Evolutionary conservation across 2,113 vertebrate species (phyloP).

Genomic region (Pseudorectes ferrugineus): DNA sequence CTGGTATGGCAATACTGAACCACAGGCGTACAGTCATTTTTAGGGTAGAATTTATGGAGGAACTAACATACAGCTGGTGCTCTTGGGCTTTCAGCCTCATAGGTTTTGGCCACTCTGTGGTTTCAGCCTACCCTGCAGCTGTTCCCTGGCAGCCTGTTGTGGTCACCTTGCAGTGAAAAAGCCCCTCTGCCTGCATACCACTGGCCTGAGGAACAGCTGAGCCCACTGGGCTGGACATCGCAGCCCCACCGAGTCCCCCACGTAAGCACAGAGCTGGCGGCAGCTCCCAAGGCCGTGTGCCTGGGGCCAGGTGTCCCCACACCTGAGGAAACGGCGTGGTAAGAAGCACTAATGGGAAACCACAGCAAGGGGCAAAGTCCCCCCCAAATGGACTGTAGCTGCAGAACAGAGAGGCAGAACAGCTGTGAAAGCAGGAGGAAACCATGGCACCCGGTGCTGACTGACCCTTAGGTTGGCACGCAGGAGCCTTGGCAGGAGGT

Average conservation of each 20-base stretch:
- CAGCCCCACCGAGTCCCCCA: rapidly evolving
- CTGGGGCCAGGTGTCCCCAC: background rate
- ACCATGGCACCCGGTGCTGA: rapidly evolving
- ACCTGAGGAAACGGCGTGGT: rapidly evolving
- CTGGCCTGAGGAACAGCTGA: background rate
- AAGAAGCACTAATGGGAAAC: background rate
- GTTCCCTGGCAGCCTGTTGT: rapidly evolving
- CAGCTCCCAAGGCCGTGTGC: background rate
- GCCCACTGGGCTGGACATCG: background rate
- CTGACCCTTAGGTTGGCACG: rapidly evolving
- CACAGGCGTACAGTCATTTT: background rate
- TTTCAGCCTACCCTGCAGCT: background rate
- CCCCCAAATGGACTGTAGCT: rapidly evolving
- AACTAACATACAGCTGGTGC: rapidly evolving
- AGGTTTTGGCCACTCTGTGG: background rate
- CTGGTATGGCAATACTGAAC: background rate
- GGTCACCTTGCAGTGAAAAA: background rate
- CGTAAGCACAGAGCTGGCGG: rapidly evolving
- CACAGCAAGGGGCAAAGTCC: background rate
- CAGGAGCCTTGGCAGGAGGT: background rate
- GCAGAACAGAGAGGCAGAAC: background rate
- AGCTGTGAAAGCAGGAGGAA: background rate
- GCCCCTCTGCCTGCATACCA: background rate
- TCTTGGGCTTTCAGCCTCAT: background rate
- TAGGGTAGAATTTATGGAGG: background rate